Conservation (phyloP, 2,113 vertebrate species). For the Rynchops niger region DNA sequence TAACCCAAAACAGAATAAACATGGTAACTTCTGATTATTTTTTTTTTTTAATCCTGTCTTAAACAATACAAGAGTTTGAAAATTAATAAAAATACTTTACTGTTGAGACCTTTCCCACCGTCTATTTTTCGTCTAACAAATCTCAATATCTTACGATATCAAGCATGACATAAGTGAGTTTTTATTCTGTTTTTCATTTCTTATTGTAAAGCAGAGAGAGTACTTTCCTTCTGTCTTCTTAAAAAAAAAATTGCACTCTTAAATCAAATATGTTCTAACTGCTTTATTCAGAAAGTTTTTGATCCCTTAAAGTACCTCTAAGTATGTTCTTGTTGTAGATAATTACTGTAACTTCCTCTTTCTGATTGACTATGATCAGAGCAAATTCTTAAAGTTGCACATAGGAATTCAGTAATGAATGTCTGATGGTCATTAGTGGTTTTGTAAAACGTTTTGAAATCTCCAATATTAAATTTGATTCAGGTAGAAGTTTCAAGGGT, state of each 20-base stretch:
- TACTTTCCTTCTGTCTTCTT: neutral
- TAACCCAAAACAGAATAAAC: neutral
- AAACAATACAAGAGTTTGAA: neutral
- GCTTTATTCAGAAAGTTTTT: neutral
- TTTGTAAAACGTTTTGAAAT: neutral
- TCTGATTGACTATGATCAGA: neutral
- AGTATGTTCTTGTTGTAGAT: neutral
- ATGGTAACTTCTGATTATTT: neutral
- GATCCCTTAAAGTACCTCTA: neutral
- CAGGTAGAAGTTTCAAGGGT: neutral
- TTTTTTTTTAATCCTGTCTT: neutral
- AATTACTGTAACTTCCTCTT: neutral
- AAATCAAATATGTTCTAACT: neutral
- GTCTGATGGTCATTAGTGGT: neutral
- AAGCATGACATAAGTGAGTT: neutral
- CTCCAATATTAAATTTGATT: neutral
- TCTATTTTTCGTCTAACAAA: neutral
- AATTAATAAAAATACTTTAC: neutral
- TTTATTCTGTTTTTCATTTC: neutral
- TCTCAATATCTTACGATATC: neutral
- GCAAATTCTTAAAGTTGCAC: neutral
- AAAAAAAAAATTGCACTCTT: neutral
- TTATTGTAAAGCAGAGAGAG: neutral
- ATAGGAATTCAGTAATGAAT: neutral
- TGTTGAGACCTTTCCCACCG: accelerated